phyloP scores from a whole-genome alignment of 2,113 vertebrate genomes.

The Cettia cetti region DNA sequence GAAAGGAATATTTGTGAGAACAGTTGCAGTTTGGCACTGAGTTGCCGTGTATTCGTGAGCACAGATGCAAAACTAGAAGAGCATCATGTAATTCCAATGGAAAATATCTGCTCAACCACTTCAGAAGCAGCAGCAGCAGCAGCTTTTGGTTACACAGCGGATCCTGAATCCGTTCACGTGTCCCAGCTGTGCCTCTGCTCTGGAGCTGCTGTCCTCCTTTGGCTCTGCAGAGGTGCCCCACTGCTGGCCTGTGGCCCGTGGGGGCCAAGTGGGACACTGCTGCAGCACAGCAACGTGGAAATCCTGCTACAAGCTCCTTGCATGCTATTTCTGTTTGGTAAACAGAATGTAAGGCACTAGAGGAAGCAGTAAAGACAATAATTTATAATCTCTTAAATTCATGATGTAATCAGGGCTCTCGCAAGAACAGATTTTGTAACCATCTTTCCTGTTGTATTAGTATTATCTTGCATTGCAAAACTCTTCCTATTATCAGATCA shows the following conservation, averaged over 20 bases:
- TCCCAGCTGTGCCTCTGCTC: neutral
- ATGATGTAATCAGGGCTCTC: neutral
- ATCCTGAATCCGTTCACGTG: fast-evolving
- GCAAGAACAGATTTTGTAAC: constrained; percentile 16
- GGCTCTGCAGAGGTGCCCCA: neutral
- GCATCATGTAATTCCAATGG: neutral
- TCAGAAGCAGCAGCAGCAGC: neutral
- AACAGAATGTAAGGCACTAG: constrained; percentile 1
- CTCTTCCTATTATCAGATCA: neutral
- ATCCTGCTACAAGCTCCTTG: neutral
- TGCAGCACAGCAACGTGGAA: neutral
- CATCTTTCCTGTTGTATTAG: constrained; percentile 27
- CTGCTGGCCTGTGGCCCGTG: fast-evolving
- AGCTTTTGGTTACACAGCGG: neutral
- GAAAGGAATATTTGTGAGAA: neutral
- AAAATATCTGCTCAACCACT: neutral
- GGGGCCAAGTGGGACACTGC: neutral
- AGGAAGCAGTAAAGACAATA: constrained; percentile 17
- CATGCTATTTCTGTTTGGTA: neutral
- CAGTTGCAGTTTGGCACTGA: neutral
- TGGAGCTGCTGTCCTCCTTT: fast-evolving
- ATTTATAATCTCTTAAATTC: neutral
- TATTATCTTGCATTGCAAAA: constrained; percentile 21
- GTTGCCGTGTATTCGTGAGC: neutral
- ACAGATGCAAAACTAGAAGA: neutral